Conservation (phyloP, 2,113 vertebrate genomes). For the Cettia cetti region DNA sequence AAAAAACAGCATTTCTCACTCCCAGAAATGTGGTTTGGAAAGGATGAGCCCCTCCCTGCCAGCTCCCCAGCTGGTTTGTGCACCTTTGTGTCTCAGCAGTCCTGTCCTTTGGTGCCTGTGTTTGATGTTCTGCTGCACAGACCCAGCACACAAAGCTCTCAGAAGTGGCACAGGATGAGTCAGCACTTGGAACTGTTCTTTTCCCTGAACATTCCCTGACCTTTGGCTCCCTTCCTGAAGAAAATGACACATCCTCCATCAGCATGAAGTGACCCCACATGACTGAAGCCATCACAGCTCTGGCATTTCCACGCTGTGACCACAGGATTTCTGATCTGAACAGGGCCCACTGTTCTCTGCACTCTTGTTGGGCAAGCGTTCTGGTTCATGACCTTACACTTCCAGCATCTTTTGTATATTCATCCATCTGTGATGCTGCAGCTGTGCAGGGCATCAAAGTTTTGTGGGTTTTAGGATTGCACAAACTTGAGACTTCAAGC, state of each 20-base stretch:
- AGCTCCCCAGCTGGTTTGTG: neutral
- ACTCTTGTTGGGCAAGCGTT: neutral
- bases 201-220: neutral
- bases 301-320: neutral
- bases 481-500: neutral
- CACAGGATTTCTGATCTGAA: neutral
- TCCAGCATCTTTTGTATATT: neutral
- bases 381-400: neutral
- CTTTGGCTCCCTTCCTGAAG: neutral
- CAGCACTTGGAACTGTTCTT: neutral
- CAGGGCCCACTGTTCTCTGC: neutral
- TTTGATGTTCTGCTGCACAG: neutral
- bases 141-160: neutral
- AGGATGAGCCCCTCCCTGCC: neutral
- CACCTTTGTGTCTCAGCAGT: neutral
- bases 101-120: neutral
- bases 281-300: neutral
- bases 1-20: neutral
- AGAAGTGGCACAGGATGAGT: neutral
- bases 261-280: neutral
- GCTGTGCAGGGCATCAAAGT: neutral
- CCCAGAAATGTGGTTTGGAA: neutral
- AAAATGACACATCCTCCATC: neutral
- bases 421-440: neutral
- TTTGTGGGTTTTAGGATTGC: neutral